Base-by-base conservation (phyloP, 2,888 invertebrate species). In the Hermodice carunculata region DNA sequence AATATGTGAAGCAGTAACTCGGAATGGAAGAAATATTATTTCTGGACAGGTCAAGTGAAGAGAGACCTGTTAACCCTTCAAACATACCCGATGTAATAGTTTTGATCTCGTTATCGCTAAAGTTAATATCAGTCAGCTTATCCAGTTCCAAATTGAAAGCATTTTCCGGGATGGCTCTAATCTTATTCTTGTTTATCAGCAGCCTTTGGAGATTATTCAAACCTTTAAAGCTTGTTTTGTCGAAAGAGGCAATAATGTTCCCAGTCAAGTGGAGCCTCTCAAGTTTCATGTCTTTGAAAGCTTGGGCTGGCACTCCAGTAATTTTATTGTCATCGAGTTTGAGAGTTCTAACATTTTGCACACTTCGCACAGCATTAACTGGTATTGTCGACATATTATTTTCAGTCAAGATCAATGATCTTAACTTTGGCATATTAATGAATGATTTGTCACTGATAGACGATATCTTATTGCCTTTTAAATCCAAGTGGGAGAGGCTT, bases 141-240 rank as follows among this genome's bases (percentile, higher is more conserved):
- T 54, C 57, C 4, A 67, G 63, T 29, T 67, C 64, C 19, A 61
- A 64, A 64, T 64, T 57, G 44, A 68, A 68, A 0, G 54, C 29
- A n/a, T 34, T 31, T 8, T 57, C 46, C 26, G 48, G 46, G 17
- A 68, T 53, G 8, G 32, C 28, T 6, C 46, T 53, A n/a, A 68
- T 44, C 11, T 26, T 24, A 37, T 68, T 68, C 19, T 51, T 28
- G 28, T 67, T 56, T 28, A 67, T 26, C 29, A 54, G 60, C 2
- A 67, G 48, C 31, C 42, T 49, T 19, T 29, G 34, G 17, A 67
- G 61, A 19, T 44, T 28, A 3, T 52, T 31, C 51, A 67, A 31
- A 11, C 67, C 67, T 42, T 56, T 46, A 28, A 67, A 64, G 29
- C 46, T 52, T n/a, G 52, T 26, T 1, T 42, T 34, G 14, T 32